Conservation (phyloP, 2,113 vertebrate species). For the Urocynchramus pylzowi region DNA sequence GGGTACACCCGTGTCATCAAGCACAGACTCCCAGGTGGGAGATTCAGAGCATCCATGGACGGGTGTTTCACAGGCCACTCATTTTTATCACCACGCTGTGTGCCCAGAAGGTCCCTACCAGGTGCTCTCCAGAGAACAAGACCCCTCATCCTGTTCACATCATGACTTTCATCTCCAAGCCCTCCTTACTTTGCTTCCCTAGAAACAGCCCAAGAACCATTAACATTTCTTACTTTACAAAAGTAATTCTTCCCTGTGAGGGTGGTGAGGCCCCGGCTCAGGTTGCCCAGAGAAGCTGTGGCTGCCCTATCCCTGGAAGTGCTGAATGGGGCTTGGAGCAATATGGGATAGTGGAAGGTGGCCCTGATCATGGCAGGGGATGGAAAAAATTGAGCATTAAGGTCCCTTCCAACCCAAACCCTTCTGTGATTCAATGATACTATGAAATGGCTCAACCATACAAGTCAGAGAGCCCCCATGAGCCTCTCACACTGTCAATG, state of each 20-base stretch:
- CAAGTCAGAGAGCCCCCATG: not conserved
- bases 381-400: not conserved
- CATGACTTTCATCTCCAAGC: not conserved
- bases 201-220: not conserved
- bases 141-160: not conserved
- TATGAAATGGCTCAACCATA: not conserved
- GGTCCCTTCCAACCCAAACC: not conserved
- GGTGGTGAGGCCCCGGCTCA: not conserved
- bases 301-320: not conserved
- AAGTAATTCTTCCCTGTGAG: not conserved
- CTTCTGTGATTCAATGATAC: not conserved
- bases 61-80: not conserved
- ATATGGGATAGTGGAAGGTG: not conserved
- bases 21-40: not conserved
- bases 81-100: not conserved
- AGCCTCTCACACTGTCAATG: not conserved
- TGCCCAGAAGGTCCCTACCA: not conserved
- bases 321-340: not conserved
- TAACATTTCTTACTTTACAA: not conserved
- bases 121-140: rapidly evolving
- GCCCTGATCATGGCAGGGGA: not conserved
- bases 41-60: not conserved
- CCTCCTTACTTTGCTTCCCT: not conserved
- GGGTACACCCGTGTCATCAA: rapidly evolving
- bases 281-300: not conserved